Conservation (phyloP, 2,113 vertebrate genomes). For the Isurus oxyrinchus region DNA sequence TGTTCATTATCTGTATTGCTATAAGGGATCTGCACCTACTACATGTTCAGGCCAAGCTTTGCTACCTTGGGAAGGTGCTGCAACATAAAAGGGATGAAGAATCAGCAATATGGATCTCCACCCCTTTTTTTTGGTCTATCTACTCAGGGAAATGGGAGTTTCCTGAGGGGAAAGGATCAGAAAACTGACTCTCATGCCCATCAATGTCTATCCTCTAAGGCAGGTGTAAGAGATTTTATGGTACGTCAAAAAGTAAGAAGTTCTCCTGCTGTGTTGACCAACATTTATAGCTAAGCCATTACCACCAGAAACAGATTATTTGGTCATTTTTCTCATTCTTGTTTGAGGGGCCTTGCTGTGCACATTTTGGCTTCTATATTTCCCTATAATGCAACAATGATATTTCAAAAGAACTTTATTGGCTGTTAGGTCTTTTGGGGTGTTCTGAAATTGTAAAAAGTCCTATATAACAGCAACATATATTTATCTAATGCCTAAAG, state of each 20-base stretch:
- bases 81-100: no score
- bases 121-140: neutral
- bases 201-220: neutral
- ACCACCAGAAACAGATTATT: neutral
- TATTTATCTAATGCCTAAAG: neutral
- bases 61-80: no score
- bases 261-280: neutral
- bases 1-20: no score
- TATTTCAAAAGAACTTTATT: neutral
- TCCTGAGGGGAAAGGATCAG: neutral
- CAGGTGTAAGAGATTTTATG: neutral
- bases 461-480: neutral
- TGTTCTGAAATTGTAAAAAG: neutral
- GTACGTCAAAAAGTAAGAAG: neutral
- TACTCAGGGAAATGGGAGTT: neutral
- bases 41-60: no score
- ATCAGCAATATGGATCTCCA: no score
- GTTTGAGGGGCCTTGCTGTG: neutral
- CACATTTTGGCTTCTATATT: neutral
- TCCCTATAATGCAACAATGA: neutral
- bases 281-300: neutral
- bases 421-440: neutral
- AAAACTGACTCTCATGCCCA: neutral
- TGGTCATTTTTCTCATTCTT: neutral
- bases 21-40: no score